A percentile compares a stretch with the other conserved stretches of the same genome.
Evolutionary conservation across 2,113 vertebrate species (phyloP).

Genomic region (Polypterus bichir): DNA sequence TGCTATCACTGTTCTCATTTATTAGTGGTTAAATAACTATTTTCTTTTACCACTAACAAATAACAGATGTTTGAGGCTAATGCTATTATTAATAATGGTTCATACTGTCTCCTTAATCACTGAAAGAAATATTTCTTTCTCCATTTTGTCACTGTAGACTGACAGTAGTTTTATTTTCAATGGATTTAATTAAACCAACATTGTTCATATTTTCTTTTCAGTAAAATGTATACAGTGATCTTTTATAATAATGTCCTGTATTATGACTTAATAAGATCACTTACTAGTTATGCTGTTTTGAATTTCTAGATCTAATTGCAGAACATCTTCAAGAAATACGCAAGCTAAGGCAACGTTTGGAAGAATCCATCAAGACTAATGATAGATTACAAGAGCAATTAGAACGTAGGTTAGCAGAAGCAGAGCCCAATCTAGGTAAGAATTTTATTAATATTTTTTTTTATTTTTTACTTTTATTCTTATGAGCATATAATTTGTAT

Average conservation of each 20-base stretch:
- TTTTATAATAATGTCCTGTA: not conserved
- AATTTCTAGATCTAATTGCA: conserved; percentile 65
- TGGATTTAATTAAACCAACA: no score
- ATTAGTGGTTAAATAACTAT: no score
- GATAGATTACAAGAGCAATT: conserved; percentile 76
- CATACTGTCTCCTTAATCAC: no score
- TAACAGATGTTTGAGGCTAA: no score
- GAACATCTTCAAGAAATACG: conserved; percentile 86
- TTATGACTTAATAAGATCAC: not conserved
- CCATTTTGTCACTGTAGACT: no score
- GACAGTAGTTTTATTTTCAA: no score
- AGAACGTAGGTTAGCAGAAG: conserved; percentile 60
- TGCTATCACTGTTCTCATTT: no score
- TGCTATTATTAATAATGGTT: no score
- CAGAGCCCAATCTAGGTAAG: conserved; percentile 66
- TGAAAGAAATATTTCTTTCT: no score
- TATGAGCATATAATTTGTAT: no score
- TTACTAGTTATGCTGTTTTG: conserved; percentile 16
- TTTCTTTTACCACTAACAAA: no score
- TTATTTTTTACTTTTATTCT: no score
- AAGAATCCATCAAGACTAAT: conserved; percentile 84
- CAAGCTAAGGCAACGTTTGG: conserved; percentile 67
- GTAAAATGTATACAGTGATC: not conserved
- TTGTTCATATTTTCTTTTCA: not conserved
- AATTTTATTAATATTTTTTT: not conserved